phyloP scores from a whole-genome alignment of 2,113 vertebrate species.

The Muscicapa adusta region DNA sequence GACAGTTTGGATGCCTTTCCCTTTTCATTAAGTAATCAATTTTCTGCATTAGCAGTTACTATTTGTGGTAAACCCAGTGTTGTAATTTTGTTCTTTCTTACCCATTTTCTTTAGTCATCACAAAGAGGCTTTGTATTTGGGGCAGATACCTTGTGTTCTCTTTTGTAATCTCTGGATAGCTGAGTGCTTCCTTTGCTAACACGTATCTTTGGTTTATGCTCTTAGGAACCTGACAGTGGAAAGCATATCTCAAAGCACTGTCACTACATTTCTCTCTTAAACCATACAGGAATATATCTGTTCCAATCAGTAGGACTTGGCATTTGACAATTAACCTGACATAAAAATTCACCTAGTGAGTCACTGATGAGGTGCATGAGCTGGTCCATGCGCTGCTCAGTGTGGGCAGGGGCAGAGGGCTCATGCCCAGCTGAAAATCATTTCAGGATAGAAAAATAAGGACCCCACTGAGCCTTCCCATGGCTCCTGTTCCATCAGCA shows the following conservation, averaged over 20 bases:
- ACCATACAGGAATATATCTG: background rate
- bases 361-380: background rate
- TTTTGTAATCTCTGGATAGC: background rate
- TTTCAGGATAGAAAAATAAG: background rate
- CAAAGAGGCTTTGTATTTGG: background rate
- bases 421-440: background rate
- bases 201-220: accelerated
- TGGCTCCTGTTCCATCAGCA: accelerated
- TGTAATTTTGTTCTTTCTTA: background rate
- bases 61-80: background rate
- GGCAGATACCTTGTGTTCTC: background rate
- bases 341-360: background rate
- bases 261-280: background rate
- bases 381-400: accelerated
- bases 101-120: background rate
- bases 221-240: background rate
- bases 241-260: background rate
- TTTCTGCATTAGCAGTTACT: background rate
- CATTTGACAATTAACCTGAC: background rate
- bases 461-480: accelerated
- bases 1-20: background rate
- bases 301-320: background rate
- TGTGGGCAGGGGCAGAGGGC: accelerated
- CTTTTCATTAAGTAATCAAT: background rate
- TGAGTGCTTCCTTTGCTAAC: background rate